A percentile compares a stretch with the other conserved stretches of the same genome.
Conservation (phyloP, 2,888 invertebrate genomes). For the Metalampra italica region DNA sequence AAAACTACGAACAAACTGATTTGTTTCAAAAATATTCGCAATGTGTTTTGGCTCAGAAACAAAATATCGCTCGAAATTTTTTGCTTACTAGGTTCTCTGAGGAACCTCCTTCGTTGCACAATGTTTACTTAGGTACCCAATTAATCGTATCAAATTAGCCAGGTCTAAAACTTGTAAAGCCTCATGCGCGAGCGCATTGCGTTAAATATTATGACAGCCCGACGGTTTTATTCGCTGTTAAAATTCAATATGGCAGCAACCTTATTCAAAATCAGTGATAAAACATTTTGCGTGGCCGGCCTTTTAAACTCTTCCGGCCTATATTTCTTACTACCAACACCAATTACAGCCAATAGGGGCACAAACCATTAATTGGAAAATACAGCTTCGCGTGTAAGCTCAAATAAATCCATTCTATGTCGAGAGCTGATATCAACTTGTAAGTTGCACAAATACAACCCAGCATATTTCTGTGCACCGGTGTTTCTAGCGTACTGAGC, state of each 20-base stretch:
- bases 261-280: slow-evolving; percentile 26
- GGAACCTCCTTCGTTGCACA: no score
- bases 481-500: neutral
- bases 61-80: no score
- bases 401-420: neutral
- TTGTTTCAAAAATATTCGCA: no score
- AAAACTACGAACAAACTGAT: no score
- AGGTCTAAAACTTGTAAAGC: slow-evolving; percentile 15
- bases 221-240: slow-evolving; percentile 40
- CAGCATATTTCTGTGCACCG: neutral
- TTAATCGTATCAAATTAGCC: slow-evolving; percentile 10
- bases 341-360: no score
- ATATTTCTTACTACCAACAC: no score
- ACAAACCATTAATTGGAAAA: no score
- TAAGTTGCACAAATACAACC: neutral
- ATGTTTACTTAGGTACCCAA: no score
- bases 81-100: no score
- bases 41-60: no score
- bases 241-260: slow-evolving; percentile 36
- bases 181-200: slow-evolving; percentile 16
- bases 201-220: slow-evolving; percentile 47
- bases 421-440: neutral
- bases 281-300: neutral
- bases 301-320: no score
- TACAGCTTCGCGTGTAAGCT: no score